phyloP scores from a whole-genome alignment of 2,113 vertebrate species.

The Cryptotis parvus region DNA sequence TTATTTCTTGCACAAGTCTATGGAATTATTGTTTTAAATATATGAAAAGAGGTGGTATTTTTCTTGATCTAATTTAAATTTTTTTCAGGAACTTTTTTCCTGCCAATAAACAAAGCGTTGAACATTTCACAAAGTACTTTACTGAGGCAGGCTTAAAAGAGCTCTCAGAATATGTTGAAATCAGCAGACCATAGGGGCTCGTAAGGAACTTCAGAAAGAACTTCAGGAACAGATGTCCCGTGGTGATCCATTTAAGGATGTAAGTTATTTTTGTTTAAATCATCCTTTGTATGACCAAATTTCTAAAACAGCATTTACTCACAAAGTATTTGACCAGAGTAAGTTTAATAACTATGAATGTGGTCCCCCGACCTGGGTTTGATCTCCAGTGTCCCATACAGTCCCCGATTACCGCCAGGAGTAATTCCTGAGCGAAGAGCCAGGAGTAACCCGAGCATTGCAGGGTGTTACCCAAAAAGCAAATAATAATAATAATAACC shows the following conservation, averaged over 20 bases:
- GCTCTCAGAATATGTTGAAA: slow-evolving; percentile 97
- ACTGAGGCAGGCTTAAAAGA: slow-evolving; percentile 98
- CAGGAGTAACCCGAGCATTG: too few relatives aligned
- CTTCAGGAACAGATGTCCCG: slow-evolving; percentile 97
- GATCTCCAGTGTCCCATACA: too few relatives aligned
- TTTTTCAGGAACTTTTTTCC: slow-evolving; percentile 96
- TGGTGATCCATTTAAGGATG: slow-evolving; percentile 96
- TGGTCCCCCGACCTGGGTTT: too few relatives aligned
- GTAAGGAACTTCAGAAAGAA: slow-evolving; percentile 98
- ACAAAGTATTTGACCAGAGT: background rate
- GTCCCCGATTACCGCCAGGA: too few relatives aligned
- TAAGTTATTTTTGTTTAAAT: slow-evolving; percentile 79
- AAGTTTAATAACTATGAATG: background rate
- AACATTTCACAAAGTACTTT: slow-evolving; percentile 99
- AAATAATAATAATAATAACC: too few relatives aligned
- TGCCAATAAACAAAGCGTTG: slow-evolving; percentile 98
- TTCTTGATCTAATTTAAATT: slow-evolving; percentile 41
- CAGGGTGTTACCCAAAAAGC: too few relatives aligned
- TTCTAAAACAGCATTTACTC: slow-evolving; percentile 15
- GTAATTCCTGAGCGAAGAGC: too few relatives aligned
- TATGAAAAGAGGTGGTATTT: background rate
- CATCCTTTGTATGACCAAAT: background rate
- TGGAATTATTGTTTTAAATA: background rate
- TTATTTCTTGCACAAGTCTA: background rate
- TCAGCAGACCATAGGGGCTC: slow-evolving; percentile 97